Evolutionary conservation across 2,797 vertebrate species (phyloP).

Genomic region (Thalassophryne amazonica): DNA sequence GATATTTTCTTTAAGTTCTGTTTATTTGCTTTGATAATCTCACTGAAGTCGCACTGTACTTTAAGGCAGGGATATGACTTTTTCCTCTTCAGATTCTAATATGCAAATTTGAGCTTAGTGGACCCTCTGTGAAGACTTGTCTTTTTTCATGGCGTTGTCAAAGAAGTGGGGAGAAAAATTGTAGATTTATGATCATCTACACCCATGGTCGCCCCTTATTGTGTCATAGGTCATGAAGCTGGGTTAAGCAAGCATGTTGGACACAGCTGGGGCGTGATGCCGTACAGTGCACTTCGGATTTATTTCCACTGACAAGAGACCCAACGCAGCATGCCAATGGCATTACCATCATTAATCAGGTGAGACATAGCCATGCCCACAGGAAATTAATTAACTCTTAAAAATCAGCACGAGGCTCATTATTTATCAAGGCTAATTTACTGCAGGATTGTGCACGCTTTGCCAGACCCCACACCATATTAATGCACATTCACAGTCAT

Average conservation of each 20-base stretch:
- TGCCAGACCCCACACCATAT: background rate
- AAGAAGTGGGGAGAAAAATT: slow-evolving; percentile 4
- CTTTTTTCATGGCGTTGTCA: background rate
- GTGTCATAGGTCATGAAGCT: slow-evolving; percentile 48
- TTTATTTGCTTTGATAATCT: too few species aligned
- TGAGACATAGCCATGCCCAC: slow-evolving; percentile 46
- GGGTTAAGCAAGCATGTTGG: slow-evolving; percentile 53
- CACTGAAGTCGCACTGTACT: too few species aligned
- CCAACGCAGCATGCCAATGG: slow-evolving; percentile 56
- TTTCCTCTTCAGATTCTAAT: too few species aligned
- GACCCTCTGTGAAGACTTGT: background rate
- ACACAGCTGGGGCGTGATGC: slow-evolving; percentile 58
- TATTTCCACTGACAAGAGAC: slow-evolving; percentile 65
- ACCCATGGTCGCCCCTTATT: slow-evolving; percentile 22
- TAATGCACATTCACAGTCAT: background rate
- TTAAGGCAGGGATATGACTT: too few species aligned
- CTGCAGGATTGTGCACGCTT: slow-evolving; percentile 8
- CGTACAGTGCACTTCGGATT: slow-evolving; percentile 59
- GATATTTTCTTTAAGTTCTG: too few species aligned
- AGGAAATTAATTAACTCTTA: slow-evolving; percentile 77
- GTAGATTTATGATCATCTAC: slow-evolving; percentile 38
- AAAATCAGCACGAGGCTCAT: slow-evolving; percentile 58
- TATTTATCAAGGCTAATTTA: slow-evolving; percentile 53
- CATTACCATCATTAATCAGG: slow-evolving; percentile 74
- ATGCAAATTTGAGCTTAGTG: background rate